Percentiles rank a stretch among this genome's conserved stretches.
These are phyloP conservation scores for Scaptomyza cyrtandrae DNA, from an alignment of 2,888 invertebrate species.

Conservation along the genomic window DNA sequence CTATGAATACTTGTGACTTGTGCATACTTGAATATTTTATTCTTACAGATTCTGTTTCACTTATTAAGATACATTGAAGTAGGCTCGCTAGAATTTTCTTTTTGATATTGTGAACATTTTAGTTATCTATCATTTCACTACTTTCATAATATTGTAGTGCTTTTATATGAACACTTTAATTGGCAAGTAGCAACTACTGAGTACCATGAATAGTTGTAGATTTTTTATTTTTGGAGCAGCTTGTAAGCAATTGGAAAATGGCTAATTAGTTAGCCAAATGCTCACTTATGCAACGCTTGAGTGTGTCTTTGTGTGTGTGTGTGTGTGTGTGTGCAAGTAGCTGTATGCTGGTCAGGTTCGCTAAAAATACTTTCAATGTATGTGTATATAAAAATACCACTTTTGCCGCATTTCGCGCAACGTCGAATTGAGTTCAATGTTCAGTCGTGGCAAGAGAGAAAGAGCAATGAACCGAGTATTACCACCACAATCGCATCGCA, in stretches of 20 bases:
- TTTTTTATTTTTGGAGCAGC: not conserved
- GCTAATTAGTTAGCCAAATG: slow-evolving; percentile 43
- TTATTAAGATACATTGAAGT: too few relatives aligned
- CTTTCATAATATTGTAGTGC: not conserved
- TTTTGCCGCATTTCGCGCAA: slow-evolving; percentile 51
- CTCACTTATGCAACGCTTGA: slow-evolving; percentile 40
- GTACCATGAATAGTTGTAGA: not conserved
- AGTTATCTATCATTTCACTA: too few relatives aligned
- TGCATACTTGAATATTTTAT: too few relatives aligned
- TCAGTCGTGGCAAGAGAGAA: slow-evolving; percentile 33
- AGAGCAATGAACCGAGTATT: slow-evolving; percentile 56
- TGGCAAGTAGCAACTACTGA: not conserved
- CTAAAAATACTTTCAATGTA: slow-evolving; percentile 3
- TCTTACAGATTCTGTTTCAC: too few relatives aligned
- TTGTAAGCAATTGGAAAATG: slow-evolving; percentile 20
- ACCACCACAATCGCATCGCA: slow-evolving; percentile 24
- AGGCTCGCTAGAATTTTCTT: too few relatives aligned
- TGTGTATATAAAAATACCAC: slow-evolving; percentile 21
- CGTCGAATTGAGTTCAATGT: slow-evolving; percentile 58
- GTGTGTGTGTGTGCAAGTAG: not conserved
- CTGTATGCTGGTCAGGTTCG: slow-evolving; percentile 21
- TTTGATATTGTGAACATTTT: too few relatives aligned
- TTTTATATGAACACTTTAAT: not conserved
- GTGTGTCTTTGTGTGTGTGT: slow-evolving; percentile 10
- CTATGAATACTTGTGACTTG: too few relatives aligned